Percentiles rank a stretch among this genome's conserved stretches.
phyloP scores from a whole-genome alignment of 2,888 invertebrate species.

The Pollenia griseotomentosa region DNA sequence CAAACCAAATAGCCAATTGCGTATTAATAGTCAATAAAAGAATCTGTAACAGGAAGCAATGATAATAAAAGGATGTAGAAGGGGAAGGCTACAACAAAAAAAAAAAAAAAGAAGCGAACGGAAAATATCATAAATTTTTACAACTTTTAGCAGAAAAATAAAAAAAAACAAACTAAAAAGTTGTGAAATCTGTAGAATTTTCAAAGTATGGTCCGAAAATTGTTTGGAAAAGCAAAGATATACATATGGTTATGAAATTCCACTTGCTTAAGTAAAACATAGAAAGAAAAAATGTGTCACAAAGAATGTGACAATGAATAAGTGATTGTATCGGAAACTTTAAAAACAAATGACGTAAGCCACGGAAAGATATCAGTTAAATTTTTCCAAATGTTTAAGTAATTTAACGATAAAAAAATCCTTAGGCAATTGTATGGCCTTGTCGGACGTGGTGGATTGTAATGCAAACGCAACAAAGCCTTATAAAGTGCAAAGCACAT shows the following conservation, averaged over 20 bases:
- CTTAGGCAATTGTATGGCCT: too few species aligned
- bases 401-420: too few species aligned
- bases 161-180: neutral
- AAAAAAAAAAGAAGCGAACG: neutral
- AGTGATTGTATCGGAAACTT: too few species aligned
- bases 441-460: too few species aligned
- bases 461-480: too few species aligned
- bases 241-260: neutral
- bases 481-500: too few species aligned
- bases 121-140: conserved; percentile 66
- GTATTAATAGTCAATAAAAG: conserved; percentile 72
- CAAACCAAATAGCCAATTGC: conserved; percentile 70
- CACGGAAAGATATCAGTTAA: too few species aligned
- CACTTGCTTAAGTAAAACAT: neutral
- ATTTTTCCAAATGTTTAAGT: too few species aligned
- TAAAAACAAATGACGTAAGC: too few species aligned
- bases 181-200: conserved; percentile 5
- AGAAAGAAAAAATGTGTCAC: neutral
- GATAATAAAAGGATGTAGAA: conserved; percentile 53
- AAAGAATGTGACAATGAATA: neutral
- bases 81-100: conserved; percentile 2
- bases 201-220: neutral
- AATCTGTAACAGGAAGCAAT: conserved; percentile 67
- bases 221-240: neutral
- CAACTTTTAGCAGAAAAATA: conserved; percentile 24